Percentiles rank a stretch among this genome's conserved stretches.
phyloP scores from a whole-genome alignment of 1,140 invertebrate species.

The Drosophila subpulchrella region DNA sequence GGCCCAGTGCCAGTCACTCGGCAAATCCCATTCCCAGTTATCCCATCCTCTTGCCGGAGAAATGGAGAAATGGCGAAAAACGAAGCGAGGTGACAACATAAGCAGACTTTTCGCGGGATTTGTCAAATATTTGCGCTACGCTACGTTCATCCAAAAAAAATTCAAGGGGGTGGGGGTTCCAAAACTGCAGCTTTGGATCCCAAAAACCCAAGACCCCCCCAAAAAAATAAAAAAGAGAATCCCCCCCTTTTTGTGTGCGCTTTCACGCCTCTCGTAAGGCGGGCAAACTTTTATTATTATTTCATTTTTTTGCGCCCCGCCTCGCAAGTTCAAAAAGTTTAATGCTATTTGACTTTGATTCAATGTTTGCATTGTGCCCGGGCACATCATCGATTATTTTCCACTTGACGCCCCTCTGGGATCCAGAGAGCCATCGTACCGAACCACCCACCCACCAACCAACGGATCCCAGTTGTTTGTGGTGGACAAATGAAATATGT shows the following conservation, averaged over 20 bases:
- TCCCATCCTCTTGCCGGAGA: conserved; percentile 7
- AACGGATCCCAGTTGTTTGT: conserved; percentile 38
- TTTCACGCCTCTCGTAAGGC: conserved; percentile 58
- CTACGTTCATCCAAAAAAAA: conserved; percentile 63
- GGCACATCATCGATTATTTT: conserved; percentile 73
- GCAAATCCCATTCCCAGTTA: conserved; percentile 22
- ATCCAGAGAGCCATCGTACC: not conserved
- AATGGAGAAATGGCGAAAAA: conserved; percentile 18
- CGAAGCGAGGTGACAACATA: conserved; percentile 72
- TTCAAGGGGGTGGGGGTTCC: conserved; percentile 16
- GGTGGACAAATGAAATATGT: conserved; percentile 56
- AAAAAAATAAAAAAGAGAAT: not conserved
- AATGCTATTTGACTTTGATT: conserved; percentile 82
- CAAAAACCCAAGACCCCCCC: conserved; percentile 20
- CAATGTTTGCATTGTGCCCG: conserved; percentile 73
- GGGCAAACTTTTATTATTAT: conserved; percentile 55
- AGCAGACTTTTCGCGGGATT: conserved; percentile 80
- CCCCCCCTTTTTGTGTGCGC: conserved; percentile 23
- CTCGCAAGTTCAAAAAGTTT: conserved; percentile 75
- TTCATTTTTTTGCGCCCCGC: conserved; percentile 48
- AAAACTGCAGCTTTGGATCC: conserved; percentile 36
- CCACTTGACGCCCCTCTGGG: conserved; percentile 33
- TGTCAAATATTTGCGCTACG: conserved; percentile 81
- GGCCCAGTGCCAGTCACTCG: conserved; percentile 33
- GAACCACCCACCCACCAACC: not conserved